Evolutionary conservation across 1,140 invertebrate species (phyloP).

Genomic region (Drosophila tristis): DNA sequence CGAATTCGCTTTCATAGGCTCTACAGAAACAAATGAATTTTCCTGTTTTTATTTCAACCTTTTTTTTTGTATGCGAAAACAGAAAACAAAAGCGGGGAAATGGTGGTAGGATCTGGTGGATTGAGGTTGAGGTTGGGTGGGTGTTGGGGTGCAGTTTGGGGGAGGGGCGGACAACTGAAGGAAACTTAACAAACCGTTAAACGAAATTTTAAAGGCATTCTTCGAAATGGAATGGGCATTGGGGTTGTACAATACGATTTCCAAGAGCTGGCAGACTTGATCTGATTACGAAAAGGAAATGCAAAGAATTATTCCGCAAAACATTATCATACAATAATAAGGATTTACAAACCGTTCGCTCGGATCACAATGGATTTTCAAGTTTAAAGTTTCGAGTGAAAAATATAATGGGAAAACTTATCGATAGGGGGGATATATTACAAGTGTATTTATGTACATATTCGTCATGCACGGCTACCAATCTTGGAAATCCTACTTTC

Average conservation of each 20-base stretch:
- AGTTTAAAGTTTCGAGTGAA: constrained; percentile 30
- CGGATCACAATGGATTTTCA: constrained; percentile 42
- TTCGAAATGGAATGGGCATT: constrained; percentile 59
- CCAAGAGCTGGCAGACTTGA: constrained; percentile 42
- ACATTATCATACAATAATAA: constrained; percentile 41
- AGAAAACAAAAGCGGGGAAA: constrained; percentile 45
- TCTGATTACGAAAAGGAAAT: constrained; percentile 42
- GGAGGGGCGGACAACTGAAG: constrained; percentile 57
- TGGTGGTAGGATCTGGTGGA: constrained; percentile 26
- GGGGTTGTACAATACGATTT: constrained; percentile 60
- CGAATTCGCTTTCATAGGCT: constrained; percentile 53
- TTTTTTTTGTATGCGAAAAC: constrained; percentile 50
- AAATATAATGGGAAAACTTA: constrained; percentile 36
- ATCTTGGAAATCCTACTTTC: constrained; percentile 64
- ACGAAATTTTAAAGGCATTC: constrained; percentile 57
- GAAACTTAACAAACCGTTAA: constrained; percentile 59
- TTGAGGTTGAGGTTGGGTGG: constrained; percentile 28
- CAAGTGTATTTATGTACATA: constrained; percentile 48
- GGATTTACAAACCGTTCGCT: constrained; percentile 54
- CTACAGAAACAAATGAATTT: constrained; percentile 43
- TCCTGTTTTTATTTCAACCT: constrained; percentile 42
- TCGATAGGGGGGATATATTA: constrained; percentile 40
- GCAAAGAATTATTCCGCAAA: constrained; percentile 42
- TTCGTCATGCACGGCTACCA: constrained; percentile 54
- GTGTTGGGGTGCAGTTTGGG: constrained; percentile 3